Evolutionary conservation across 2,113 vertebrate species (phyloP).

Genomic region (Laterallus jamaicensis): DNA sequence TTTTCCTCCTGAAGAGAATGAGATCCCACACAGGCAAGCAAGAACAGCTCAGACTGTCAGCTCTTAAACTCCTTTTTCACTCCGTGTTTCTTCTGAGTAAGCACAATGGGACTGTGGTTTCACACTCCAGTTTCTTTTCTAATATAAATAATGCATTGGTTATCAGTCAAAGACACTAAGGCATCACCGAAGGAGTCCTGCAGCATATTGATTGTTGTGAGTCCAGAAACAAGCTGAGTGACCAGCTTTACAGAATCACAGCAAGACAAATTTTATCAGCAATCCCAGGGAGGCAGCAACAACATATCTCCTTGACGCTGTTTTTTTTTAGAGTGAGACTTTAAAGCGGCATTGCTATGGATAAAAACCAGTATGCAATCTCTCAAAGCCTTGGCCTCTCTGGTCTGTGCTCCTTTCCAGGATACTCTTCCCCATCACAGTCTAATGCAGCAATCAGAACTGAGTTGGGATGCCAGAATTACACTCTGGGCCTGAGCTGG

Average conservation of each 20-base stretch:
- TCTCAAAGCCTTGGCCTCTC: background rate
- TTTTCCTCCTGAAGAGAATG: background rate
- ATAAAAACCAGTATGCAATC: background rate
- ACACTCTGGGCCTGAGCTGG: background rate
- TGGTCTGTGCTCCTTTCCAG: background rate
- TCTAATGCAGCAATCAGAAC: background rate
- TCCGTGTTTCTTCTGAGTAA: background rate
- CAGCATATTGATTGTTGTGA: background rate
- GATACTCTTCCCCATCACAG: background rate
- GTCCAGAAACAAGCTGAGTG: slow-evolving; percentile 1
- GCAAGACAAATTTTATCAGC: background rate
- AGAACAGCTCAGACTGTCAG: background rate
- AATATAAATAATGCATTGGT: slow-evolving; percentile 4
- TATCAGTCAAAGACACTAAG: background rate
- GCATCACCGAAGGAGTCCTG: background rate
- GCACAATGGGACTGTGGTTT: slow-evolving; percentile 9
- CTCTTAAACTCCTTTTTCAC: background rate
- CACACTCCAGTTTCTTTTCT: slow-evolving; percentile 9
- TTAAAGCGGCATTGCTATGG: background rate
- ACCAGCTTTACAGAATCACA: background rate
- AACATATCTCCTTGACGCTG: background rate
- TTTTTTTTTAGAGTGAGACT: background rate
- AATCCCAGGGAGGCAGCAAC: background rate
- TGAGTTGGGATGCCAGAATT: background rate
- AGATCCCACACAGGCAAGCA: background rate